A percentile compares a stretch with the other conserved stretches of the same genome.
phyloP scores from a whole-genome alignment of 2,113 vertebrate species.

The Illadopsis cleaveri region DNA sequence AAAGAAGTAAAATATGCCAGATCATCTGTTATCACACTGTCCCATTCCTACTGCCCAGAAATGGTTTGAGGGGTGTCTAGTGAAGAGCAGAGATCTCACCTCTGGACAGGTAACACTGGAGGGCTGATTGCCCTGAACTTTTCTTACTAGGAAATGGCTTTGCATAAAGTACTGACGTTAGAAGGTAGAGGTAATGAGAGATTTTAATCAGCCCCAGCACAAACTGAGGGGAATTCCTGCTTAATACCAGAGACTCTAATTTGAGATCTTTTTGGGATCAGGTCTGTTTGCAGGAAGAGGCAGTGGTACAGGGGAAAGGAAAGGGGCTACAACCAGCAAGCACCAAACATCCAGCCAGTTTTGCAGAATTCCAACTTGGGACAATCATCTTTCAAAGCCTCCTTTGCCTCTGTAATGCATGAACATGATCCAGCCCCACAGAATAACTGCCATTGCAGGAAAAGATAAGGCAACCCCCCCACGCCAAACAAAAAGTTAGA shows the following conservation, averaged over 20 bases:
- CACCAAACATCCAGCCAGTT: neutral
- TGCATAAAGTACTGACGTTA: neutral
- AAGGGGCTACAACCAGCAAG: neutral
- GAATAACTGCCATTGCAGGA: neutral
- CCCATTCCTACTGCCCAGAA: neutral
- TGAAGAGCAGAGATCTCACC: neutral
- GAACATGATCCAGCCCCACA: neutral
- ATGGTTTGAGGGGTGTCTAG: neutral
- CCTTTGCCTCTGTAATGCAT: neutral
- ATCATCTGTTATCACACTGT: neutral
- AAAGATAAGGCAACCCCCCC: neutral
- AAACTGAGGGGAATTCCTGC: neutral
- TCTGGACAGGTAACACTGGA: neutral
- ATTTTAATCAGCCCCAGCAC: constrained; percentile 18
- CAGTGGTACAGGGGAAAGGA: neutral
- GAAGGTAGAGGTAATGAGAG: neutral
- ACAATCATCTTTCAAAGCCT: neutral
- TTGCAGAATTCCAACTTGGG: neutral
- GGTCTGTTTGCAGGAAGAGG: neutral
- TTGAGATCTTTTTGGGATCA: neutral
- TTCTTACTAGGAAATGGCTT: neutral
- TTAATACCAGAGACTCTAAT: neutral
- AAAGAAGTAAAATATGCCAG: neutral
- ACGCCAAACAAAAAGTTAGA: neutral
- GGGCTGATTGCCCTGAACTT: neutral